Base-by-base conservation (phyloP, 2,113 vertebrate species). In the Macaca mulatta region DNA sequence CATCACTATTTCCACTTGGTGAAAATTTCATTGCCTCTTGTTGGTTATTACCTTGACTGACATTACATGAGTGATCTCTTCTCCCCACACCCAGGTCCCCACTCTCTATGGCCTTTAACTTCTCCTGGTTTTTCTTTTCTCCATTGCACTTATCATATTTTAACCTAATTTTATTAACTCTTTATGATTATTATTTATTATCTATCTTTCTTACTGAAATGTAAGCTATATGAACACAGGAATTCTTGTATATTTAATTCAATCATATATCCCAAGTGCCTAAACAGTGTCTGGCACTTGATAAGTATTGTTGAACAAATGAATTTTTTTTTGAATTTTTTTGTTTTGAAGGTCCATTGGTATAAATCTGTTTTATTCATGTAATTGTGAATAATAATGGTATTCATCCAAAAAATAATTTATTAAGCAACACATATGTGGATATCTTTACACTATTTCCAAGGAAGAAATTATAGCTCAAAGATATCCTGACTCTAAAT, bases 1-100 rank as follows among this genome's bases (percentile, higher is more conserved):
- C 35, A 5, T 6, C 80, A 61, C 35, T 45, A 4, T 79, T 61
- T 69, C 74, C 9, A 45, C 7, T 11, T 45, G 50, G 13, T 8
- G 92, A 70, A 94, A 38, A 14, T 55, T 72, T 12, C 23, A 32
- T 11, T 91, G 7, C 5, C 30, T 59, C n/a, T 75, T 40, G 2
- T 6, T 70, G 70, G 18, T 61, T 69, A 23, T 40, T 7, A 7
- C 1, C 3, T 9, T 22, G 40, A 48, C 6, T 55, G 55, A 11
- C 12, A 23, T 9, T 8, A 16, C 0, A 8, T 43, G 50, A 38
- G 17, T 13, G 4, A 3, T 45, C 9, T 57, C 7, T 30, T 3
- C 27, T 27, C 10, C 23, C 3, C 6, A 35, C 10, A 32, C 22
- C 35, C 22, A 64, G 13, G 61, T 23, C 10, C 23, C 5, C 8